phyloP scores from a whole-genome alignment of 1,140 invertebrate species.

The Zaprionus vittiger region DNA sequence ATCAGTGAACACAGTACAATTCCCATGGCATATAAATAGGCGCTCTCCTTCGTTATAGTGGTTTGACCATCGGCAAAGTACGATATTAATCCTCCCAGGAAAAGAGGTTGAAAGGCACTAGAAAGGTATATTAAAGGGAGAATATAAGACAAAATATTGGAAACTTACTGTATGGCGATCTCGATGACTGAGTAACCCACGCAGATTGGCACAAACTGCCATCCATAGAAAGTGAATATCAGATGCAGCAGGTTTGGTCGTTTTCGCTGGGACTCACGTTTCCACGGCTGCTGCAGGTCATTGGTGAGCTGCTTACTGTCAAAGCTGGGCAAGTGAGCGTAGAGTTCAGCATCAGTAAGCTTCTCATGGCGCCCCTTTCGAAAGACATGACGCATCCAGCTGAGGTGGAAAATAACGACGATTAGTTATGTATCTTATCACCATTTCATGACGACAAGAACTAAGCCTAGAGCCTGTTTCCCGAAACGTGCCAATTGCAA shows the following conservation, averaged over 20 bases:
- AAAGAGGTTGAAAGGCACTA: slow-evolving; percentile 87
- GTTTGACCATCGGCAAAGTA: slow-evolving; percentile 85
- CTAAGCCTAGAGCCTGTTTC: slow-evolving; percentile 9
- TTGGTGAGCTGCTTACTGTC: slow-evolving; percentile 83
- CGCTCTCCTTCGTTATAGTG: slow-evolving; percentile 82
- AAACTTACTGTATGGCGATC: slow-evolving; percentile 67
- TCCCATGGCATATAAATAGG: slow-evolving; percentile 86
- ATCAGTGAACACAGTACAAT: slow-evolving; percentile 86
- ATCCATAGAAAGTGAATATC: slow-evolving; percentile 87
- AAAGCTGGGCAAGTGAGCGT: slow-evolving; percentile 83
- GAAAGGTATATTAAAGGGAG: neutral
- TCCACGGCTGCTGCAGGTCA: slow-evolving; percentile 86
- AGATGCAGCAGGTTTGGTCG: slow-evolving; percentile 85
- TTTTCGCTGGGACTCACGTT: slow-evolving; percentile 84
- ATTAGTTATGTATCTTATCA: slow-evolving; percentile 56
- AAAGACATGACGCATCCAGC: slow-evolving; percentile 83
- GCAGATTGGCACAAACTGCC: slow-evolving; percentile 70
- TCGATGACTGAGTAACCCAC: slow-evolving; percentile 62
- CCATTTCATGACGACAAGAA: slow-evolving; percentile 18
- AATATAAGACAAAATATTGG: neutral
- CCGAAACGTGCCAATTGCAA: slow-evolving; percentile 51
- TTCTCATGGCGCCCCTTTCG: slow-evolving; percentile 79
- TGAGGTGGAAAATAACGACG: slow-evolving; percentile 28
- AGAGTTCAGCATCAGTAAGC: slow-evolving; percentile 84
- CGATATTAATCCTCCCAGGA: slow-evolving; percentile 88